Conservation (phyloP, 2,797 vertebrate species). For the Muscicapa striata region DNA sequence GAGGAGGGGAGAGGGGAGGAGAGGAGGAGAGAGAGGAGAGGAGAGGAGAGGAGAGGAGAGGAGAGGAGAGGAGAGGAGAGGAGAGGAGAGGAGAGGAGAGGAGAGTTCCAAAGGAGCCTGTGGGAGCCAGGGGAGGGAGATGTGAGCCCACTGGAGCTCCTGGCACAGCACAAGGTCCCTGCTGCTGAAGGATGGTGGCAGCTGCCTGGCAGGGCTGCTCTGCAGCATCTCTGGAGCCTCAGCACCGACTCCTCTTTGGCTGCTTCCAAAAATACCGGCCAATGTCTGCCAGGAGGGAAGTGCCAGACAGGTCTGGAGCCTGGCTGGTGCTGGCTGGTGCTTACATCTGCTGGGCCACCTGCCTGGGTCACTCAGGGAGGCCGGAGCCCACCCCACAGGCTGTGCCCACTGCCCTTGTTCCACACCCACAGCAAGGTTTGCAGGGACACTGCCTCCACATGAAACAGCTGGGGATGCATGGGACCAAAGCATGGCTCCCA, state of each 20-base stretch:
- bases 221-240: not conserved
- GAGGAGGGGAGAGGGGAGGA: too few relatives aligned
- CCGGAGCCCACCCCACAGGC: not conserved
- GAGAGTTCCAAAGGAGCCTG: not conserved
- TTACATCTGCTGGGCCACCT: not conserved
- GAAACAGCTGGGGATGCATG: not conserved
- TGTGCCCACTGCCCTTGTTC: not conserved
- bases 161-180: not conserved
- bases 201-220: not conserved
- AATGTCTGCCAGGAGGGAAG: not conserved
- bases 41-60: too few relatives aligned
- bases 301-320: not conserved
- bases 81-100: too few relatives aligned
- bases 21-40: too few relatives aligned
- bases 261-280: slow-evolving; percentile 15
- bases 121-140: not conserved
- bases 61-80: too few relatives aligned
- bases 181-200: not conserved
- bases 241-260: not conserved
- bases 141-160: rapidly evolving
- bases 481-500: not conserved
- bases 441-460: rapidly evolving
- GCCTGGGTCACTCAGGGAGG: not conserved
- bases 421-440: not conserved
- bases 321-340: not conserved